Evolutionary conservation across 2,797 vertebrate species (phyloP).

Genomic region (Sebastiscus tertius): DNA sequence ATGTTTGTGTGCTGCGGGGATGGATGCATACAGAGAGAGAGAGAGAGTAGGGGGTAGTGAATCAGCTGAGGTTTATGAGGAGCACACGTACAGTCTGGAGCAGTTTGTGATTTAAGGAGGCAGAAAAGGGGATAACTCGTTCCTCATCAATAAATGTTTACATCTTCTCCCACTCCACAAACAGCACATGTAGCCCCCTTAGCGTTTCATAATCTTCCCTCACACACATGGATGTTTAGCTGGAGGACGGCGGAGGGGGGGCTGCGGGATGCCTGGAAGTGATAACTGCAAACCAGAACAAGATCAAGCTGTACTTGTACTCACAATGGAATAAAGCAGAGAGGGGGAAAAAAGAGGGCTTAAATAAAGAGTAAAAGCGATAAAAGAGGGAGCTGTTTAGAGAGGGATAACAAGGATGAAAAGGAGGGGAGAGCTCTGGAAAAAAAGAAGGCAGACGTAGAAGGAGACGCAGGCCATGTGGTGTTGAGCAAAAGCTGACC

Average conservation of each 20-base stretch:
- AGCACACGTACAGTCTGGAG: slow-evolving; percentile 44
- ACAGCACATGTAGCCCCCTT: slow-evolving; percentile 1
- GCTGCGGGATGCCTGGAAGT: slow-evolving; percentile 31
- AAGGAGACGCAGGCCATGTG: background rate
- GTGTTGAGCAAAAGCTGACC: slow-evolving; percentile 13
- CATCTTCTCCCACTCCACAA: slow-evolving; percentile 29
- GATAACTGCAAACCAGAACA: slow-evolving; percentile 42
- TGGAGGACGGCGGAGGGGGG: background rate
- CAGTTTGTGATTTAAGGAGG: slow-evolving; percentile 27
- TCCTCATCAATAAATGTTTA: slow-evolving; percentile 47
- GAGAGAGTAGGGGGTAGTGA: slow-evolving; percentile 25
- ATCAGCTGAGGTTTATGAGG: slow-evolving; percentile 60
- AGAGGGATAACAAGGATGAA: background rate
- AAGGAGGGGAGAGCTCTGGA: background rate
- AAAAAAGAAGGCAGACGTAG: background rate
- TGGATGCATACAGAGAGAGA: background rate
- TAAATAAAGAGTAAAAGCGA: background rate
- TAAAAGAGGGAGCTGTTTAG: background rate
- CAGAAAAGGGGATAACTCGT: slow-evolving; percentile 12
- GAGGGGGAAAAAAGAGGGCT: background rate
- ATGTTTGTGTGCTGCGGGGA: slow-evolving; percentile 40
- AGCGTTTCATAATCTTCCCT: slow-evolving; percentile 29
- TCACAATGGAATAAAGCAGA: background rate
- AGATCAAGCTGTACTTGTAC: slow-evolving; percentile 46
- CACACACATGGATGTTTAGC: slow-evolving; percentile 4